Evolutionary conservation across 2,888 invertebrate genomes (phyloP), one percentile per base, ranked within the genome.

Genomic region (Sicus ferrugineus): DNA sequence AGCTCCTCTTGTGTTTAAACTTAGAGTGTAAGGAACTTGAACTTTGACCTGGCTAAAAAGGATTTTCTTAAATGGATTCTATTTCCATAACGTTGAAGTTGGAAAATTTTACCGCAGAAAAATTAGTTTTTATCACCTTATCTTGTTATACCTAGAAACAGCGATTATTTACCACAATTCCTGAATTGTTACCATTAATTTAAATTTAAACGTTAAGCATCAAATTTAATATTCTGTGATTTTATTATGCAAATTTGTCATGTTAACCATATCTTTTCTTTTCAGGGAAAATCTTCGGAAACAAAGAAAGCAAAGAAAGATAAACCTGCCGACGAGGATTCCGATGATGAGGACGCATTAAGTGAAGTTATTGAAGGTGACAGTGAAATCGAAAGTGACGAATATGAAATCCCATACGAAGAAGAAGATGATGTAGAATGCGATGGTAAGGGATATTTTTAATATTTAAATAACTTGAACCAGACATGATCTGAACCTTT

Each of bases 291-390:
- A 82, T 79, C 80, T 75, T 77, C 82, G 77, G 84, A 85, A 77
- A 77, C 82, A 80, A 85, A 85, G 79, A 85, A 85, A 79, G 80
- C 83, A 72, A 85, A 85, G 79, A 85, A 85, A 78, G 84, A 79
- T 70, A 80, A 79, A 73, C 76, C 79, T 34, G 81, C 77, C 65
- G 83, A 82, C 70, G 81, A 76, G 46, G 83, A 81, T 66, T 81
- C 80, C 50, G 82, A 81, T 73, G 84, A 83, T 31, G 84, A 84
- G 59, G 83, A 84, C 70, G 78, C 75, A 63, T 73, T 81, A 73
- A 81, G 80, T 50, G 74, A 74, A 66, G 77, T 79, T 69, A 79
- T 80, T 70, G 84, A 82, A 69, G 83, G 81, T 64, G 84, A 84
- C 74, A 84, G 83, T 78, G 85, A 85, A 74, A 81, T 81, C 72